These are phyloP conservation scores for Phrynocephalus versicolor DNA, from an alignment of 2,113 vertebrate species.

Conservation along the genomic window DNA sequence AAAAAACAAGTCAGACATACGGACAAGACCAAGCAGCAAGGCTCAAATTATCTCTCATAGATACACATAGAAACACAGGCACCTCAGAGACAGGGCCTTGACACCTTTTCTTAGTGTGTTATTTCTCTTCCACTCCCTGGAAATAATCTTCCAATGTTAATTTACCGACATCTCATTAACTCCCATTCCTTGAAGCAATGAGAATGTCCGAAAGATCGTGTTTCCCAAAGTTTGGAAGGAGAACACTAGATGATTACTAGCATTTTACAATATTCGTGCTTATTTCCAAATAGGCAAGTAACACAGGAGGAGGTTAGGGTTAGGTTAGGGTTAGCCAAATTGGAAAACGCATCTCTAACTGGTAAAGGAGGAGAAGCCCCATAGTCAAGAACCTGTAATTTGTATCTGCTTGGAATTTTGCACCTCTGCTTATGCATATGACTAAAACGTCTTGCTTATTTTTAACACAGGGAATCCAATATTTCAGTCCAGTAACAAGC, in stretches of 20 bases:
- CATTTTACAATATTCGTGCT: not conserved
- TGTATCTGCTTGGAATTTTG: not conserved
- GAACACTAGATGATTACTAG: not conserved
- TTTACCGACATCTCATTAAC: too few relatives aligned
- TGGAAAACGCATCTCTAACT: not conserved
- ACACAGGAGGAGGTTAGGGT: not conserved
- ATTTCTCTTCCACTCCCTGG: not conserved
- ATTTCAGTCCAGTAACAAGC: not conserved
- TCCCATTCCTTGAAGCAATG: too few relatives aligned
- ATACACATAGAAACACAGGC: too few relatives aligned
- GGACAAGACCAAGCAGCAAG: slow-evolving; percentile 45
- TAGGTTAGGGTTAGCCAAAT: too few relatives aligned
- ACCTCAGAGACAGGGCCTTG: too few relatives aligned
- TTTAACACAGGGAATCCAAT: not conserved
- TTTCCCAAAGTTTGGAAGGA: not conserved
- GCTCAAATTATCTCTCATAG: slow-evolving; percentile 1
- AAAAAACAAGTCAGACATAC: slow-evolving; percentile 60
- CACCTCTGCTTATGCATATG: not conserved
- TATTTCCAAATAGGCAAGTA: not conserved
- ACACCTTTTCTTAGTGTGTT: too few relatives aligned
- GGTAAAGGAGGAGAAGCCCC: not conserved
- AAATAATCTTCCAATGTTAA: not conserved
- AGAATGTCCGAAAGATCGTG: not conserved
- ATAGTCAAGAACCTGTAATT: not conserved
- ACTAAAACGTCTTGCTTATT: not conserved